phyloP scores from a whole-genome alignment of 2,888 invertebrate genomes.

The Shargacucullia verbasci region DNA sequence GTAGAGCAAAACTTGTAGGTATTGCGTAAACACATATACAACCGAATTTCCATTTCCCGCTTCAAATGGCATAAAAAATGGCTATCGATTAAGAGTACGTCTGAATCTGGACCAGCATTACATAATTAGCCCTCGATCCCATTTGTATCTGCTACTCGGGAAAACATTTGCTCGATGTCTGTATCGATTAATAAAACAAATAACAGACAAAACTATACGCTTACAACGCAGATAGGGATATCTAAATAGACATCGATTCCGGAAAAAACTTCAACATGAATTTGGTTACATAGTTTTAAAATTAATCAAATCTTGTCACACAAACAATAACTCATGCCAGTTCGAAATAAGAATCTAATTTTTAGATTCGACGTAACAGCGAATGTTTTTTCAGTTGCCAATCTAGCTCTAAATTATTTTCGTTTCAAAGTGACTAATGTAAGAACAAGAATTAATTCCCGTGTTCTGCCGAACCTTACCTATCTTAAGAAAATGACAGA shows the following conservation, averaged over 20 bases:
- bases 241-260: conserved; percentile 54
- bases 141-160: conserved; percentile 70
- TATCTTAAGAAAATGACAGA: conserved; percentile 81
- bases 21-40: conserved; percentile 40
- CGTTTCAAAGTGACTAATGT: conserved; percentile 37
- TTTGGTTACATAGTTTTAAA: conserved; percentile 44
- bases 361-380: conserved; percentile 23
- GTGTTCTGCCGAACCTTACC: conserved; percentile 46
- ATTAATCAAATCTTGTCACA: conserved; percentile 57
- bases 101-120: conserved; percentile 67
- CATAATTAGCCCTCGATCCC: conserved; percentile 70
- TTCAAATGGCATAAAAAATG: conserved; percentile 62
- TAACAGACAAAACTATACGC: conserved; percentile 63
- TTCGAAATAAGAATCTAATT: conserved; percentile 37
- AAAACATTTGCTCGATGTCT: conserved; percentile 72
- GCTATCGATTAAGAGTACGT: conserved; percentile 64
- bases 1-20: conserved; percentile 7
- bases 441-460: conserved; percentile 46
- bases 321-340: conserved; percentile 49
- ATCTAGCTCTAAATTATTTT: conserved; percentile 33
- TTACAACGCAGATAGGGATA: conserved; percentile 50
- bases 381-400: conserved; percentile 36
- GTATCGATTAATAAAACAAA: conserved; percentile 72
- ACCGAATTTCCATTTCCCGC: conserved; percentile 51
- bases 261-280: conserved; percentile 37